phyloP scores from a whole-genome alignment of 1,140 invertebrate species.

The Drosophila nebulosa region DNA sequence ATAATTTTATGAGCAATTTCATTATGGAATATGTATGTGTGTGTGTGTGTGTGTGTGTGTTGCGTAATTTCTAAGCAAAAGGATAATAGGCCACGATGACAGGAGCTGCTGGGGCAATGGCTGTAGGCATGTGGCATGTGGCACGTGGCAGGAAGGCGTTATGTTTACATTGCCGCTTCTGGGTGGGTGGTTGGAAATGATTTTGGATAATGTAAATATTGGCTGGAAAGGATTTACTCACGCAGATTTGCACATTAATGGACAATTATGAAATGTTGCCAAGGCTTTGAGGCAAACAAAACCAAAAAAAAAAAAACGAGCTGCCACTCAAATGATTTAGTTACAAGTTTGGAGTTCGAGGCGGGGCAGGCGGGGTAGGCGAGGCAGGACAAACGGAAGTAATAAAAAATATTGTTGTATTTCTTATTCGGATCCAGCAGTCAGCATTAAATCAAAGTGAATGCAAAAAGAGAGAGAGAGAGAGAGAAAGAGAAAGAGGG shows the following conservation, averaged over 20 bases:
- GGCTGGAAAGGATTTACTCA: conserved; percentile 52
- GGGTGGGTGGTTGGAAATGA: conserved; percentile 55
- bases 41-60: no score
- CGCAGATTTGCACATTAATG: conserved; percentile 59
- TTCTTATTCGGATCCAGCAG: background rate
- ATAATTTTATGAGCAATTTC: conserved; percentile 78
- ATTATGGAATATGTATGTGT: conserved; percentile 75
- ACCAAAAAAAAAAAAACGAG: no score
- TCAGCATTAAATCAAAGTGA: conserved; percentile 46
- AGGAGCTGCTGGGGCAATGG: background rate
- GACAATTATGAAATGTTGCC: conserved; percentile 49
- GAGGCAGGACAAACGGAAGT: conserved; percentile 39
- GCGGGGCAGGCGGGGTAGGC: background rate
- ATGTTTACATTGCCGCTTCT: conserved; percentile 65
- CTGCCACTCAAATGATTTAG: background rate
- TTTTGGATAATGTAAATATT: conserved; percentile 72
- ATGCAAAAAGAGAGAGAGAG: conserved; percentile 28
- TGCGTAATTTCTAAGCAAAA: conserved; percentile 43
- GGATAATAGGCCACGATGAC: conserved; percentile 17
- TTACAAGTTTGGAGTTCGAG: background rate
- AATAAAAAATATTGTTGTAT: conserved; percentile 47
- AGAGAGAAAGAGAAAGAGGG: background rate
- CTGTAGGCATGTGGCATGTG: background rate
- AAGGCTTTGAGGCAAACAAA: conserved; percentile 21
- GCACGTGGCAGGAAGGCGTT: conserved; percentile 78